These are phyloP conservation scores for Vimba vimba DNA, from an alignment of 2,113 vertebrate species.

Conservation along the genomic window DNA sequence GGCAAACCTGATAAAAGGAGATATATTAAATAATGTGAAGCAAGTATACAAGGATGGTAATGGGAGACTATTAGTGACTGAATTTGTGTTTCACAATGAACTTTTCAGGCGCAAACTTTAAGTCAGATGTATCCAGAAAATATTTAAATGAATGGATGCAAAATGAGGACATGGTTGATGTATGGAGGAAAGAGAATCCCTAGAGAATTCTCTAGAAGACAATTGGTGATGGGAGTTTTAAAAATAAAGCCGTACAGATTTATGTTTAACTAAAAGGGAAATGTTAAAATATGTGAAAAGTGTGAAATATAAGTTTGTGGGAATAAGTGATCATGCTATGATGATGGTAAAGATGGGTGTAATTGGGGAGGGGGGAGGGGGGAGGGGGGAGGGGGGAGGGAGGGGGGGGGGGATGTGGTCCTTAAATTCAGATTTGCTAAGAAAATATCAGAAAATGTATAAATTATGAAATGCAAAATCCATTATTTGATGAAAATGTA, in stretches of 20 bases:
- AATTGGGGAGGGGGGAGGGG: too few relatives aligned
- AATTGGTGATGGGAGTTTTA: not conserved
- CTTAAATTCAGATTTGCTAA: too few relatives aligned
- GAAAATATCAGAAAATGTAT: too few relatives aligned
- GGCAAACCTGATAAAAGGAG: not conserved
- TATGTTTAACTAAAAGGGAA: not conserved
- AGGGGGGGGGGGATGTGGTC: too few relatives aligned
- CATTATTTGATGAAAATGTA: too few relatives aligned
- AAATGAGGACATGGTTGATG: not conserved
- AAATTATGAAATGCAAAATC: too few relatives aligned
- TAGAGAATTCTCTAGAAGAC: not conserved
- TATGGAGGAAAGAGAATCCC: not conserved
- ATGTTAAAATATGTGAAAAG: not conserved
- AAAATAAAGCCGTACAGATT: not conserved
- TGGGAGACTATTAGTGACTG: not conserved
- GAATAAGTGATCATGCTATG: not conserved
- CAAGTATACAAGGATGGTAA: not conserved
- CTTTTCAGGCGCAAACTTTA: not conserved
- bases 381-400: accelerated
- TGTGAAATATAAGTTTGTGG: not conserved
- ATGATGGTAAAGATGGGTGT: not conserved
- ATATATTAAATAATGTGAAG: not conserved
- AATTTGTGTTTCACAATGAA: not conserved
- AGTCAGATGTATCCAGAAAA: not conserved
- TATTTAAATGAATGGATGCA: not conserved